phyloP scores from a whole-genome alignment of 2,797 vertebrate genomes.

The Gymnothorax javanicus region DNA sequence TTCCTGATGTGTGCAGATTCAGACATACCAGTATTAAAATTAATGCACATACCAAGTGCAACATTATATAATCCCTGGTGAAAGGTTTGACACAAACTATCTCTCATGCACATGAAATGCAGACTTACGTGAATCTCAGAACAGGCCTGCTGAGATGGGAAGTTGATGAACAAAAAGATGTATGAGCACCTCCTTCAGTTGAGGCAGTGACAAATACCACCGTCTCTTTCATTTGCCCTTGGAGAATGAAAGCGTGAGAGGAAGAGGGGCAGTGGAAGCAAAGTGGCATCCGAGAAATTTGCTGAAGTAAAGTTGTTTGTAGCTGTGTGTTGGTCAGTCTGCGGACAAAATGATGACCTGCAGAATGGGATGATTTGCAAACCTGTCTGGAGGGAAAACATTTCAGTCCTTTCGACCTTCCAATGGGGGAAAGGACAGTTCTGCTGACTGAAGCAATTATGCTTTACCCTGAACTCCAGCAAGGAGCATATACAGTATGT shows the following conservation, averaged over 20 bases:
- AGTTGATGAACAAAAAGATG: constrained; percentile 11
- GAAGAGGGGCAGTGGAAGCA: neutral
- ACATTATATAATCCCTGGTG: neutral
- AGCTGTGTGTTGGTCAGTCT: neutral
- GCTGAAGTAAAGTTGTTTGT: constrained; percentile 4
- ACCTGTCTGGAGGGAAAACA: neutral
- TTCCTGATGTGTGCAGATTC: neutral
- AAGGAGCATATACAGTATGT: too few relatives aligned
- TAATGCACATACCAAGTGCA: neutral
- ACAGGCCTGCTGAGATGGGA: constrained; percentile 1
- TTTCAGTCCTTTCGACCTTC: neutral
- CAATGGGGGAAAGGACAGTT: too few relatives aligned
- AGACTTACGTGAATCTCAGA: neutral
- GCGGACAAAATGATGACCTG: neutral
- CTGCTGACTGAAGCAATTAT: too few relatives aligned
- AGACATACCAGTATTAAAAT: neutral
- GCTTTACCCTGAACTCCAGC: too few relatives aligned
- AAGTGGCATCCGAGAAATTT: neutral
- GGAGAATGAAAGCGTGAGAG: neutral
- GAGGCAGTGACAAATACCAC: constrained; percentile 15
- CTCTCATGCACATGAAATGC: neutral
- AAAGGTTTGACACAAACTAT: neutral
- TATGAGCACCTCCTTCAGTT: neutral
- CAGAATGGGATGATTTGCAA: neutral
- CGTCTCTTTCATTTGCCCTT: neutral